Evolutionary conservation across 2,797 vertebrate species (phyloP).

Genomic region (Pseudopleuronectes americanus): DNA sequence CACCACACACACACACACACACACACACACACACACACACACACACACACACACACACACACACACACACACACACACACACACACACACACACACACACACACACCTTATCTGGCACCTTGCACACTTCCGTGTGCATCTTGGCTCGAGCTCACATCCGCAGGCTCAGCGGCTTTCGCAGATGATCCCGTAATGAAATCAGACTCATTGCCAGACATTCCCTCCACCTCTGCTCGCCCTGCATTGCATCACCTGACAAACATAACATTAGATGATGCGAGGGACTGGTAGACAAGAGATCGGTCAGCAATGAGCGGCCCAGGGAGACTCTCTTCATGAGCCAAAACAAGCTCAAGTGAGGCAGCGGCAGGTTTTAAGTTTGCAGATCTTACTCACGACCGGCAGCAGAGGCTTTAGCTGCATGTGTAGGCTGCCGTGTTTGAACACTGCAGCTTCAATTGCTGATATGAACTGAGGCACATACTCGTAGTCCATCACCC

Average conservation of each 20-base stretch:
- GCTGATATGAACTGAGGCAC: constrained; percentile 59
- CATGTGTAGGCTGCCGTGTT: constrained; percentile 70
- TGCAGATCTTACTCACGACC: constrained; percentile 45
- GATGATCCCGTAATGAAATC: constrained; percentile 53
- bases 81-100: neutral
- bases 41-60: neutral
- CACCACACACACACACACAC: neutral
- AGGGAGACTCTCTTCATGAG: constrained; percentile 32
- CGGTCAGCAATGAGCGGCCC: constrained; percentile 31
- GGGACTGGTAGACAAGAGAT: constrained; percentile 3
- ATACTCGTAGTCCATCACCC: constrained; percentile 65
- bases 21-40: constrained; percentile 19
- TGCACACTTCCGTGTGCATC: constrained; percentile 50
- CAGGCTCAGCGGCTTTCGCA: constrained; percentile 61
- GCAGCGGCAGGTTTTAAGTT: constrained; percentile 44
- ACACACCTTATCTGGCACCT: constrained; percentile 51
- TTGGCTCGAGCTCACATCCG: constrained; percentile 63
- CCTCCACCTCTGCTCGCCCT: constrained; percentile 31
- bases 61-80: constrained; percentile 16
- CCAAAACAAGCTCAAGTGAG: constrained; percentile 48
- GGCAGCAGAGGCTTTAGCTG: constrained; percentile 47
- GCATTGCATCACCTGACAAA: constrained; percentile 41
- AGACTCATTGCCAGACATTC: constrained; percentile 33
- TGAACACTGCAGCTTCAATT: constrained; percentile 58
- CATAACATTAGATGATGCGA: neutral